A percentile compares a stretch with the other conserved stretches of the same genome.
phyloP scores from a whole-genome alignment of 2,888 invertebrate species.

The Sericinus montela region DNA sequence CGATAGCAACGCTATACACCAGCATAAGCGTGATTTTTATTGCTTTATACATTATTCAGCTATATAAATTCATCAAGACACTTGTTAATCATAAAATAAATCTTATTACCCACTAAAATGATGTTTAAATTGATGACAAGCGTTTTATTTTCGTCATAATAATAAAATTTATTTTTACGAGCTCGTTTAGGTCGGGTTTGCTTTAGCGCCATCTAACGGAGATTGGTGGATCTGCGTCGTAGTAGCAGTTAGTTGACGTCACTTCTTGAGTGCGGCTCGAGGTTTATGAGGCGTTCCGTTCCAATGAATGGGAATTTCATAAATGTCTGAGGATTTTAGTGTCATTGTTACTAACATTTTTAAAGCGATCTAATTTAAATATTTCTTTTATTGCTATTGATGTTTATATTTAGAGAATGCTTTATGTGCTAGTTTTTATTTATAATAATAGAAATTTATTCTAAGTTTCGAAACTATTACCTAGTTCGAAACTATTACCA shows the following conservation, averaged over 20 bases:
- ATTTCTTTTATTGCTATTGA: too few relatives aligned
- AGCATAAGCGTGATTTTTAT: conserved; percentile 72
- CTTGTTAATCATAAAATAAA: conserved; percentile 80
- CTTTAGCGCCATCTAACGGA: conserved; percentile 64
- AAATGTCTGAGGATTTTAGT: conserved; percentile 37
- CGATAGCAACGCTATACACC: conserved; percentile 68
- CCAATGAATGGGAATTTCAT: conserved; percentile 60
- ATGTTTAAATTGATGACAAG: conserved; percentile 79
- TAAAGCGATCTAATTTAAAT: too few relatives aligned
- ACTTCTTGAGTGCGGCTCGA: conserved; percentile 44
- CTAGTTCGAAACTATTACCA: too few relatives aligned
- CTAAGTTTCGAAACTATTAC: too few relatives aligned
- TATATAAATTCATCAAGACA: conserved; percentile 78
- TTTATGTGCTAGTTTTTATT: too few relatives aligned
- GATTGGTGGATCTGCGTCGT: conserved; percentile 42
- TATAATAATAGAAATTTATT: too few relatives aligned
- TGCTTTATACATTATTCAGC: conserved; percentile 74
- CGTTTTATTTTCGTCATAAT: conserved; percentile 80
- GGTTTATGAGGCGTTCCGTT: conserved; percentile 57
- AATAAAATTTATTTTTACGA: conserved; percentile 79
- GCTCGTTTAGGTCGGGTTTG: conserved; percentile 43
- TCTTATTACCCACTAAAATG: conserved; percentile 77
- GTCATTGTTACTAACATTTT: conserved; percentile 10
- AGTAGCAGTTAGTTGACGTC: conserved; percentile 45
- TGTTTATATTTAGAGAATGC: too few relatives aligned